These are phyloP conservation scores for Phyllostomus discolor DNA, from an alignment of 2,113 vertebrate species.

Conservation along the genomic window DNA sequence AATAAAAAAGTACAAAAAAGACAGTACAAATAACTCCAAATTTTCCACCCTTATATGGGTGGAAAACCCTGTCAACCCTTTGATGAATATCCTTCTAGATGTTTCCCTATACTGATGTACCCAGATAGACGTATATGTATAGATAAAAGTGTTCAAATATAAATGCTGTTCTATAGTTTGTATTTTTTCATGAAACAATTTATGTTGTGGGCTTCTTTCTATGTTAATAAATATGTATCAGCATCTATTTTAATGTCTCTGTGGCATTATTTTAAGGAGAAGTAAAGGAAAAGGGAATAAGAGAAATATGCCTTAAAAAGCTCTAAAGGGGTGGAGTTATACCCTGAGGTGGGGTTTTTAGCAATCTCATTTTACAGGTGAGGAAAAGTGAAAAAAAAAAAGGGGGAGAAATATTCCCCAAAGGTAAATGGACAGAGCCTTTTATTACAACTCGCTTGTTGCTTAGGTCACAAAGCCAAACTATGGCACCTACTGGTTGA, in stretches of 20 bases:
- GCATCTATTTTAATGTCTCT: constrained; percentile 39
- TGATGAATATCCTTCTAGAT: constrained; percentile 32
- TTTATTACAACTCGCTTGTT: background rate
- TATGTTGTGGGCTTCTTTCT: constrained; percentile 58
- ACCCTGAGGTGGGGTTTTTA: background rate
- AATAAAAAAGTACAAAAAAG: constrained; percentile 27
- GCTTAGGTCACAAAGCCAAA: background rate
- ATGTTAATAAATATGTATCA: constrained; percentile 61
- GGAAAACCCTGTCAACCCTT: background rate
- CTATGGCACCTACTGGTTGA: background rate
- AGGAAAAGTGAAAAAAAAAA: background rate
- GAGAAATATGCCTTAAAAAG: background rate
- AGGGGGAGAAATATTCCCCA: background rate
- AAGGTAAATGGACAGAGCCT: background rate
- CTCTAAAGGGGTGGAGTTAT: background rate
- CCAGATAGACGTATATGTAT: background rate
- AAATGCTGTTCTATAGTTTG: constrained; percentile 64
- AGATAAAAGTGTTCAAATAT: constrained; percentile 53
- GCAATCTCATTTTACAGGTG: background rate
- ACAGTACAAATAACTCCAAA: background rate
- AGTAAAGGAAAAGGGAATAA: background rate
- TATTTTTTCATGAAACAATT: constrained; percentile 65
- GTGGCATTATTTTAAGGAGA: constrained; percentile 4
- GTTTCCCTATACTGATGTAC: background rate
- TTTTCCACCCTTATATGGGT: background rate